Evolutionary conservation across 2,113 vertebrate genomes (phyloP).

Genomic region (Poicephalus meyeri): DNA sequence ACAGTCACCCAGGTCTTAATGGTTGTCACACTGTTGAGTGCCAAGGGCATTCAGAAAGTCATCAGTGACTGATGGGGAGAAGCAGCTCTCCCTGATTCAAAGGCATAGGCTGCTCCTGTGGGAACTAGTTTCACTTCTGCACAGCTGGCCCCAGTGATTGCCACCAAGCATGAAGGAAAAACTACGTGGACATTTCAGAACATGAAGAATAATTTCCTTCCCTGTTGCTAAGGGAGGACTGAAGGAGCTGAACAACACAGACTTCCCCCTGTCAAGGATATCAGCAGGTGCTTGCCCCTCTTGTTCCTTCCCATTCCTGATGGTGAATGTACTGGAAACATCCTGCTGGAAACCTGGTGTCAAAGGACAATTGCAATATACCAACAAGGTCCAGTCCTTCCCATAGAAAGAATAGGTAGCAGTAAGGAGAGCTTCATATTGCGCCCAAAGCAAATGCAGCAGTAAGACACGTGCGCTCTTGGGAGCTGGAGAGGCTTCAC

Average conservation of each 20-base stretch:
- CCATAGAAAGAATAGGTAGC: neutral
- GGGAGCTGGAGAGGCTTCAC: neutral
- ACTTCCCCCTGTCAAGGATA: neutral
- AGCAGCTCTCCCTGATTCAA: neutral
- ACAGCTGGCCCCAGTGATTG: rapidly evolving
- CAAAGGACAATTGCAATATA: neutral
- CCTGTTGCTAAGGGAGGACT: neutral
- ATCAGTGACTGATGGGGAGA: neutral
- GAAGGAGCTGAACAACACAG: neutral
- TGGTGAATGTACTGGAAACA: neutral
- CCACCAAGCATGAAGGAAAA: neutral
- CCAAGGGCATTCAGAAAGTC: neutral
- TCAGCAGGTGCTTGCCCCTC: neutral
- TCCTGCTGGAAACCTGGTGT: rapidly evolving
- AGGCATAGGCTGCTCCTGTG: neutral
- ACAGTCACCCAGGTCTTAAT: neutral
- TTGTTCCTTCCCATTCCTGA: neutral
- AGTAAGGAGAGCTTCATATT: neutral
- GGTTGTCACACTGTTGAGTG: rapidly evolving
- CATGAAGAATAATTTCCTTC: slow-evolving; percentile 13
- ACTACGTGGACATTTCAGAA: neutral
- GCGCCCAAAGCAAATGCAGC: neutral
- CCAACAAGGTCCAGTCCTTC: neutral
- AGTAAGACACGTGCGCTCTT: neutral
- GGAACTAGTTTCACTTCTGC: neutral